Base-by-base conservation (phyloP, 2,113 vertebrate species). In the rat (Rattus norvegicus) region DNA sequence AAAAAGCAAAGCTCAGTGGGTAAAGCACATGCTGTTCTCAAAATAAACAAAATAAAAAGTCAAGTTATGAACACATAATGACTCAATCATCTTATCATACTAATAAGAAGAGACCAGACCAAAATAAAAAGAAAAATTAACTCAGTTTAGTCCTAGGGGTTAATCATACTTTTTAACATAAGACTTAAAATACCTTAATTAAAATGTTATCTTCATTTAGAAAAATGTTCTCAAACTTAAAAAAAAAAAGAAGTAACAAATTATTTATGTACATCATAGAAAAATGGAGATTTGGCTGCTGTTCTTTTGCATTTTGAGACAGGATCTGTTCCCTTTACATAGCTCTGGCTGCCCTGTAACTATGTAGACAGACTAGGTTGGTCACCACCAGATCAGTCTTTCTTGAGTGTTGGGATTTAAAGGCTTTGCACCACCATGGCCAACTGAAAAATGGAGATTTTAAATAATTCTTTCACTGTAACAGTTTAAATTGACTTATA, bases 91-190 rank as follows among this genome's bases (percentile, higher is more conserved):
- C 30, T 91, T 87, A 36, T 92, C 63, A 70, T 65, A 91, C 72
- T 91, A 96, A 76, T 86, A 43, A 95, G 36, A 93, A 39, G 14
- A 95, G 49, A 94, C 36, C 19, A 92, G 24, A 91, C n/a, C 36
- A 89, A 83, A 70, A 16, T 76, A 11, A 84, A 63, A 84, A 61
- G 28, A 17, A 1, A 1, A 67, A 67, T 39, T 33, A 81, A n/a
- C 39, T 26, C 54, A 61, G 36, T 59, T 54, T 61, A 61, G 6
- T 49, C 30, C 65, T 69, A 69, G 20, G 36, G 36, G 22, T 0
- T 61, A 83, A 61, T n/a, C 36, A 77, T 49, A 43, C 76, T 52
- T 28, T 70, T 95, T 85, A 76, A 93, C 67, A 52, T 89, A 76
- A 94, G 43, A 11, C 72, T 75, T 94, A 93, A 20, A 94, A 96